Evolutionary conservation across 2,888 invertebrate species (phyloP).

Genomic region (Callinectes sapidus): DNA sequence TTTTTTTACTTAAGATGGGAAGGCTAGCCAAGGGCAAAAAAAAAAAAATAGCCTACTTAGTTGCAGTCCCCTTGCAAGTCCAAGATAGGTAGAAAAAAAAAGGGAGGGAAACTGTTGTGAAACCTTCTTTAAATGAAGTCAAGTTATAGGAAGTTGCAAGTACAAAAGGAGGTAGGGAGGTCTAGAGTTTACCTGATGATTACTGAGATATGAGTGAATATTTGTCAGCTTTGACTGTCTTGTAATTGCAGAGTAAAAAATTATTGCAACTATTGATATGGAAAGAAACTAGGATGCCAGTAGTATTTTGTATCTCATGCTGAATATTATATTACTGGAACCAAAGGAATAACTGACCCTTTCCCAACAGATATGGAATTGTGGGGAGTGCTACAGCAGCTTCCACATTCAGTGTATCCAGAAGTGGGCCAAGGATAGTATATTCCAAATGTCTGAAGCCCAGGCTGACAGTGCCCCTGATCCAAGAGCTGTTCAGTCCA

Average conservation of each 20-base stretch:
- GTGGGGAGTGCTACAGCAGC: slow-evolving; percentile 87
- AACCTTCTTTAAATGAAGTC: too few relatives aligned
- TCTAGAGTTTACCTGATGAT: too few relatives aligned
- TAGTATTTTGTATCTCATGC: not conserved
- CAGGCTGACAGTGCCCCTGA: slow-evolving; percentile 31
- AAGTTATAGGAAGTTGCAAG: too few relatives aligned
- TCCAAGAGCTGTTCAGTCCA: not conserved
- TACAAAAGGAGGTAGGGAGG: too few relatives aligned
- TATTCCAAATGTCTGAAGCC: slow-evolving; percentile 81
- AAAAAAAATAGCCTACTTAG: too few relatives aligned
- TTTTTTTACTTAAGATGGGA: too few relatives aligned
- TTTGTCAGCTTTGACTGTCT: not conserved
- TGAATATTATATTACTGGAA: not conserved
- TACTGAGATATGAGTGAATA: too few relatives aligned
- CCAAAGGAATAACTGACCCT: not conserved
- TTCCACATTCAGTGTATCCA: slow-evolving; percentile 93
- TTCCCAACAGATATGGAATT: slow-evolving; percentile 86
- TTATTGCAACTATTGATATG: not conserved
- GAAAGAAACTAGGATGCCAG: not conserved
- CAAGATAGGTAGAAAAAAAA: too few relatives aligned
- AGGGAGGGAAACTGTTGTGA: too few relatives aligned
- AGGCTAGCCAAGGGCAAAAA: too few relatives aligned
- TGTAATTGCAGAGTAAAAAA: not conserved
- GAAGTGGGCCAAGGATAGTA: slow-evolving; percentile 93
- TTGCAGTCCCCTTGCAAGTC: too few relatives aligned